Evolutionary conservation across 2,113 vertebrate species (phyloP).

Genomic region (Ceyx cyanopectus): DNA sequence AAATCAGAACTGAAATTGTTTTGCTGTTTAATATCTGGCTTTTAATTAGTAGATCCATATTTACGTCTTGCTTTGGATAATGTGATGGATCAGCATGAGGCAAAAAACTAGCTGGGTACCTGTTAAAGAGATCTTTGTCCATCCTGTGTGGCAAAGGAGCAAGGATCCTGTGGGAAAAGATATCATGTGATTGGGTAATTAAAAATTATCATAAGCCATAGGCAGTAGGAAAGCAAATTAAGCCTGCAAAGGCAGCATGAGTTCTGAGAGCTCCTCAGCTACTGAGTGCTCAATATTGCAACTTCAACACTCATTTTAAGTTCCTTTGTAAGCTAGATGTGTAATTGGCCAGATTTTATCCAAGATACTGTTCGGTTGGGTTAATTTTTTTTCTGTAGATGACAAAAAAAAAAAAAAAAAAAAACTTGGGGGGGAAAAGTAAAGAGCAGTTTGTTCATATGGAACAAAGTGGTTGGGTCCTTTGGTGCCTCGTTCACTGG

Average conservation of each 20-base stretch:
- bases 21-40: background rate
- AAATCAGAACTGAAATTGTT: background rate
- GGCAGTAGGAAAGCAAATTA: conserved; percentile 52
- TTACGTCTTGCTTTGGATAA: background rate
- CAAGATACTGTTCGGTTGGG: background rate
- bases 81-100: background rate
- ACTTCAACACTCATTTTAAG: background rate
- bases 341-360: background rate
- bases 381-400: background rate
- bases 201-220: conserved; percentile 65
- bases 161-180: conserved; percentile 49
- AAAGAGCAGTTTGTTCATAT: background rate
- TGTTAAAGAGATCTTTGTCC: conserved; percentile 10
- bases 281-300: background rate
- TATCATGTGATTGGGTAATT: conserved; percentile 53
- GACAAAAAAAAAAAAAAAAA: background rate
- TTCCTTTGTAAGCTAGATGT: background rate
- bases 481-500: background rate
- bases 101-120: background rate
- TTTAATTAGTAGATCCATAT: background rate
- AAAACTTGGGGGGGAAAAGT: background rate
- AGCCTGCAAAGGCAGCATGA: background rate
- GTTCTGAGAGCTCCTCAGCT: conserved; percentile 14
- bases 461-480: background rate
- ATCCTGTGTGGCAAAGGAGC: background rate